phyloP scores from a whole-genome alignment of 2,797 vertebrate genomes.

The Perdix hodgsoniae region DNA sequence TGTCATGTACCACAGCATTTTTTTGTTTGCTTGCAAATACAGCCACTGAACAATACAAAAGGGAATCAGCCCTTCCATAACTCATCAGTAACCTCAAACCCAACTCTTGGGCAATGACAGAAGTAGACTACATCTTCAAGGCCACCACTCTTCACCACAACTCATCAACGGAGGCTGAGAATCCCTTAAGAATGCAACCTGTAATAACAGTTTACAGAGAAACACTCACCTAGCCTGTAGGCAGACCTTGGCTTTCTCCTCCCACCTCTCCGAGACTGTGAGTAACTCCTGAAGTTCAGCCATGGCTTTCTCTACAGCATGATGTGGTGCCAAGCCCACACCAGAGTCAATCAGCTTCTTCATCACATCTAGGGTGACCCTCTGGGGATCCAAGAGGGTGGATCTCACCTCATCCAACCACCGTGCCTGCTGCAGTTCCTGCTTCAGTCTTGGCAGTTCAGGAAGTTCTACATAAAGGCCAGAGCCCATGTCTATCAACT shows the following conservation, averaged over 20 bases:
- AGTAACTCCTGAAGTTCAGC: slow-evolving; percentile 97
- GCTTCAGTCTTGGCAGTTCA: slow-evolving; percentile 92
- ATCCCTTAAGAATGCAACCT: accelerated
- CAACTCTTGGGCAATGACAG: background rate
- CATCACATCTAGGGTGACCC: slow-evolving; percentile 96
- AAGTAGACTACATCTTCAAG: background rate
- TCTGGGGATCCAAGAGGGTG: slow-evolving; percentile 91
- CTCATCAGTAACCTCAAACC: background rate
- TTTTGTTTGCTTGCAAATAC: background rate
- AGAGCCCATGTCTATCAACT: slow-evolving; percentile 92
- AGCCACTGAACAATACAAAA: background rate
- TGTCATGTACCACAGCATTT: accelerated
- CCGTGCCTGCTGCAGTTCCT: slow-evolving; percentile 96
- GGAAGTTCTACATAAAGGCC: slow-evolving; percentile 96
- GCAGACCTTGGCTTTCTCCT: slow-evolving; percentile 95
- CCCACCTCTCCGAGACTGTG: slow-evolving; percentile 96
- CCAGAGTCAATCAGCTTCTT: slow-evolving; percentile 97
- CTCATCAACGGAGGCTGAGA: background rate
- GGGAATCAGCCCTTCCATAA: background rate
- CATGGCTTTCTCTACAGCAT: slow-evolving; percentile 98
- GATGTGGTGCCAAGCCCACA: slow-evolving; percentile 95
- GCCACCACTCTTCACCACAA: background rate
- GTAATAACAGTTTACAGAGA: background rate
- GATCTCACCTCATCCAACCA: slow-evolving; percentile 97
- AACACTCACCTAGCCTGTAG: slow-evolving; percentile 92